Conservation (phyloP, 2,888 invertebrate genomes). For the Dicranocentrus wangi region DNA sequence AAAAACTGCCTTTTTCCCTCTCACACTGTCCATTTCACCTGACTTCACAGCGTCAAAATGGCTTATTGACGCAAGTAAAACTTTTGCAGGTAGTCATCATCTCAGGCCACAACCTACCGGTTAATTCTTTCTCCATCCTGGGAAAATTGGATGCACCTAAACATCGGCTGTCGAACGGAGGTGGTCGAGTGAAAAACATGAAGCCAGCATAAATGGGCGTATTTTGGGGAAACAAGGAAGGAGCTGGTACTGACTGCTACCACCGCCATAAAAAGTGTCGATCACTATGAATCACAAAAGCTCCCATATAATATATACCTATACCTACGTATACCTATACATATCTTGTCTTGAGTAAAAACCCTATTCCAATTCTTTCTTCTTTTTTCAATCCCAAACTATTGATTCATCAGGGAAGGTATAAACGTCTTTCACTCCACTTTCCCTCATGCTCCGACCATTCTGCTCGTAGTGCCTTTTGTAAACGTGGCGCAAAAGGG, state of each 20-base stretch:
- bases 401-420: slow-evolving; percentile 47
- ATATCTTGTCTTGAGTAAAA: slow-evolving; percentile 22
- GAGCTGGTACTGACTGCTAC: slow-evolving; percentile 62
- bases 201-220: slow-evolving; percentile 46
- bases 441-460: too few species aligned
- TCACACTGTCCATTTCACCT: too few species aligned
- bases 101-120: background rate
- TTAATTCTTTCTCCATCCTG: background rate
- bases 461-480: too few species aligned
- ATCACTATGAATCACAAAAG: slow-evolving; percentile 46
- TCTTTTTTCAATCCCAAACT: slow-evolving; percentile 29
- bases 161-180: slow-evolving; percentile 40
- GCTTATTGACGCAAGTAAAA: slow-evolving; percentile 41
- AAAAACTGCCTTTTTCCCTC: background rate
- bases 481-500: too few species aligned
- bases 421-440: slow-evolving; percentile 17
- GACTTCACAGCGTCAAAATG: slow-evolving; percentile 9
- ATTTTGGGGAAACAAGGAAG: slow-evolving; percentile 33
- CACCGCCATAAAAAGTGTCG: slow-evolving; percentile 44
- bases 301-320: too few species aligned
- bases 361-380: slow-evolving; percentile 27
- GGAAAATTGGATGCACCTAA: background rate
- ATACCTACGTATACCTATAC: slow-evolving; percentile 14
- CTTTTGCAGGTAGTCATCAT: background rate
- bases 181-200: slow-evolving; percentile 35